phyloP scores from a whole-genome alignment of 2,888 invertebrate genomes.

The Nomada fabriciana region DNA sequence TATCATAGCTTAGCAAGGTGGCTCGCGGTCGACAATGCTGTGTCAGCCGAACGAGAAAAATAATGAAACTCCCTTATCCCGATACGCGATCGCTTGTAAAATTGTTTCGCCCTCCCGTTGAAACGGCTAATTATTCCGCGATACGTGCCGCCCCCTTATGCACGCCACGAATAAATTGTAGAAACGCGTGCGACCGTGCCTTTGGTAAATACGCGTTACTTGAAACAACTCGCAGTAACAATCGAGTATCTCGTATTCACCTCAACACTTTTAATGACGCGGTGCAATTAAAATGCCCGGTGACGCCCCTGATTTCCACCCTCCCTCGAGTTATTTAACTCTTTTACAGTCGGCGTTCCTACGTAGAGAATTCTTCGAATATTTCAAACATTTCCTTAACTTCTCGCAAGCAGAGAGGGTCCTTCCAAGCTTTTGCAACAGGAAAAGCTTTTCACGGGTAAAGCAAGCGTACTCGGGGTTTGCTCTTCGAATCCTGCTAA shows the following conservation, averaged over 20 bases:
- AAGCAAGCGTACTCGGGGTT: slow-evolving; percentile 27
- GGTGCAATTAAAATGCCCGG: slow-evolving; percentile 11
- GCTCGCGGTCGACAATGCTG: slow-evolving; percentile 35
- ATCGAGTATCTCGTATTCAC: background rate
- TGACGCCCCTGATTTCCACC: slow-evolving; percentile 20
- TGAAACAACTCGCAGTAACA: background rate
- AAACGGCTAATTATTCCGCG: slow-evolving; percentile 20
- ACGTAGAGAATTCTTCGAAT: slow-evolving; percentile 24
- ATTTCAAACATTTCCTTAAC: slow-evolving; percentile 38
- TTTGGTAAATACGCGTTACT: background rate
- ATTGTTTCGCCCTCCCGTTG: slow-evolving; percentile 31
- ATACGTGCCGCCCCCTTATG: background rate
- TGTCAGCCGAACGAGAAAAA: slow-evolving; percentile 51
- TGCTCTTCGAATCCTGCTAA: slow-evolving; percentile 44
- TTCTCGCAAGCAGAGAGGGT: background rate
- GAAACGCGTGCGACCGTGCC: background rate
- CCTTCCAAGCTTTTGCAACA: slow-evolving; percentile 2
- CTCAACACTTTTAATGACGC: slow-evolving; percentile 5
- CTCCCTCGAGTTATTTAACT: slow-evolving; percentile 23
- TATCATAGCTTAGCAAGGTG: slow-evolving; percentile 42
- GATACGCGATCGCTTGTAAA: slow-evolving; percentile 32
- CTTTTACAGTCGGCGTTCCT: slow-evolving; percentile 4
- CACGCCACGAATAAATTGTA: background rate
- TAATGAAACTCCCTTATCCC: slow-evolving; percentile 51
- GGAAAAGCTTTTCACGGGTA: background rate